Evolutionary conservation across 2,888 invertebrate species (phyloP), one percentile per base, ranked within the genome.

Genomic region (Nomada hirtipes): DNA sequence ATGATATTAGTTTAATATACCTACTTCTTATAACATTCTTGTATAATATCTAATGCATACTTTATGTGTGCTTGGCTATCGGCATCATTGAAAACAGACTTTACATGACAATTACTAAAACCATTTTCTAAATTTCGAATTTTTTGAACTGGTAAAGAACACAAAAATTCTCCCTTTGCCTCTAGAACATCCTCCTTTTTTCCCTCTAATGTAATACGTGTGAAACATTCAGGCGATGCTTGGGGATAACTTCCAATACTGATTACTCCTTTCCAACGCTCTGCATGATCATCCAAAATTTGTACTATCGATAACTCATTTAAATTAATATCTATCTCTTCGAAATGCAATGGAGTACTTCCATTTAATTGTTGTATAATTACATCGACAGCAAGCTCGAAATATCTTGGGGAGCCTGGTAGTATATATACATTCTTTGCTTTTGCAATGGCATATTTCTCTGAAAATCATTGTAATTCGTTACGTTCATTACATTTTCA

Each of bases 351-450:
- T 10, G 84, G 79, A 13, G 23, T 52, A 10, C 70, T 70, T n/a
- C 78, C 70, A 36, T 81, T 76, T 4, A 92, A 63, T 61, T 60
- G 60, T 4, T 89, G 70, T 29, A 90, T 53, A 63, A 92, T 91
- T 52, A 76, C 76, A 13, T 90, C 86, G 3, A 90, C 76, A n/a
- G 92, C 90, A 4, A 88, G 83, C 71, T 93, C 86, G 69, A 94
- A 92, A 84, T 92, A 94, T 72, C 93, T 92, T 0, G 96, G 96
- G 20, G 96, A 95, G 4, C 96, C 96, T 23, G 96, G 96, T 76
- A 96, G 94, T 11, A 96, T 92, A 85, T 95, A 95, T 0, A 96
- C 95, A 91, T 96, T 96, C 60, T 91, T 91, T 23, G 95, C 87
- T 61, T 89, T 91, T 60, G 91, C 83, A 15, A 91, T 78, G 4